Percentiles rank a stretch among this genome's conserved stretches.
These are phyloP conservation scores for Macaria notata DNA, from an alignment of 2,888 invertebrate genomes.

Conservation along the genomic window DNA sequence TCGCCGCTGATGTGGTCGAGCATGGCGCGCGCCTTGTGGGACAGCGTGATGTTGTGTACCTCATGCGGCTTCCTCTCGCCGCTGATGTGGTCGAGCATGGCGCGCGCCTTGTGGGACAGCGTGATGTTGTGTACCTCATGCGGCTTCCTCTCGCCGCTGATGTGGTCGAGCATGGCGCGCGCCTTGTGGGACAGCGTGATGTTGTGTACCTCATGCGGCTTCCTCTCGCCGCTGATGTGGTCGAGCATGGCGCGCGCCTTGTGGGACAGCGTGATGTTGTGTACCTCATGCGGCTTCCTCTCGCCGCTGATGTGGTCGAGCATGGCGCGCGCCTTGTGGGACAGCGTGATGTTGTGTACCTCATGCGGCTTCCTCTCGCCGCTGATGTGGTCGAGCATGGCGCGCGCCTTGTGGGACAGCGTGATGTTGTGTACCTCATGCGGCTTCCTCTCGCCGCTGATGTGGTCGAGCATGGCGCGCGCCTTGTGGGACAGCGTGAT, in stretches of 20 bases:
- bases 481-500: conserved; percentile 80
- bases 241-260: conserved; percentile 73
- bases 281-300: conserved; percentile 54
- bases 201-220: conserved; percentile 70
- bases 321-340: conserved; percentile 75
- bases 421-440: conserved; percentile 78
- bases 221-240: conserved; percentile 58
- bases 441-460: conserved; percentile 55
- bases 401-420: conserved; percentile 77
- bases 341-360: conserved; percentile 81
- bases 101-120: conserved; percentile 77
- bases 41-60: conserved; percentile 81
- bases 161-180: conserved; percentile 66
- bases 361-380: conserved; percentile 54
- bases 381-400: conserved; percentile 63
- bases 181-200: conserved; percentile 80
- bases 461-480: conserved; percentile 66
- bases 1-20: conserved; percentile 62
- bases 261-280: conserved; percentile 82
- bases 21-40: conserved; percentile 75
- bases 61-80: conserved; percentile 54
- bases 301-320: conserved; percentile 62
- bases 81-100: conserved; percentile 63
- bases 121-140: conserved; percentile 78
- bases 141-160: conserved; percentile 55